Conservation (phyloP, 2,888 invertebrate species). For the Anthoptus insignis region DNA sequence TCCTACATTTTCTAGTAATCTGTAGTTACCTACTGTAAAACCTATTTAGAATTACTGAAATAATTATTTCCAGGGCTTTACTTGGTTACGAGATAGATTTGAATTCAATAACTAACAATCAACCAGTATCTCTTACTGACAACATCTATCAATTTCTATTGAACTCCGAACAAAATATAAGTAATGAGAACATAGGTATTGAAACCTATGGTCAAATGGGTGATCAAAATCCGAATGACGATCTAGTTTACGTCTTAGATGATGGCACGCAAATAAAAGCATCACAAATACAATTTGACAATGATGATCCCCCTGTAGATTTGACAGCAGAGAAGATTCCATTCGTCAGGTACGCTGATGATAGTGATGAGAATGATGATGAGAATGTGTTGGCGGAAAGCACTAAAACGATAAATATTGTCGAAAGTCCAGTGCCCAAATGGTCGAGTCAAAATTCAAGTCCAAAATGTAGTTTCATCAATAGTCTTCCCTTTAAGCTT, state of each 20-base stretch:
- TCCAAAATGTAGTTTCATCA: slow-evolving; percentile 69
- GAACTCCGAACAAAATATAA: slow-evolving; percentile 63
- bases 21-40: neutral
- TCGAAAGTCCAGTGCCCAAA: slow-evolving; percentile 68
- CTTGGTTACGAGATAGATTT: slow-evolving; percentile 78
- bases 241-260: slow-evolving; percentile 72
- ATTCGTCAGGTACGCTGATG: slow-evolving; percentile 69
- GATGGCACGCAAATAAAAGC: slow-evolving; percentile 81
- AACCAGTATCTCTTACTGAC: slow-evolving; percentile 70
- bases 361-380: slow-evolving; percentile 57
- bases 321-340: slow-evolving; percentile 74
- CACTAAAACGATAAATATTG: slow-evolving; percentile 66
- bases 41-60: no score
- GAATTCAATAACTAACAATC: slow-evolving; percentile 73
- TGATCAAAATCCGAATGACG: slow-evolving; percentile 56
- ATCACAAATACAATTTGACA: slow-evolving; percentile 82
- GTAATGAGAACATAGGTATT: slow-evolving; percentile 48
- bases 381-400: slow-evolving; percentile 54
- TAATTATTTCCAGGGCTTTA: slow-evolving; percentile 25
- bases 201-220: slow-evolving; percentile 59
- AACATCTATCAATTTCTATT: slow-evolving; percentile 77
- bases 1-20: no score
- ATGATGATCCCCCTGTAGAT: slow-evolving; percentile 74
- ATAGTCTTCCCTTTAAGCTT: slow-evolving; percentile 74
- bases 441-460: slow-evolving; percentile 63